Conservation (phyloP, 2,888 invertebrate species). For the Drosophila multiciliata region DNA sequence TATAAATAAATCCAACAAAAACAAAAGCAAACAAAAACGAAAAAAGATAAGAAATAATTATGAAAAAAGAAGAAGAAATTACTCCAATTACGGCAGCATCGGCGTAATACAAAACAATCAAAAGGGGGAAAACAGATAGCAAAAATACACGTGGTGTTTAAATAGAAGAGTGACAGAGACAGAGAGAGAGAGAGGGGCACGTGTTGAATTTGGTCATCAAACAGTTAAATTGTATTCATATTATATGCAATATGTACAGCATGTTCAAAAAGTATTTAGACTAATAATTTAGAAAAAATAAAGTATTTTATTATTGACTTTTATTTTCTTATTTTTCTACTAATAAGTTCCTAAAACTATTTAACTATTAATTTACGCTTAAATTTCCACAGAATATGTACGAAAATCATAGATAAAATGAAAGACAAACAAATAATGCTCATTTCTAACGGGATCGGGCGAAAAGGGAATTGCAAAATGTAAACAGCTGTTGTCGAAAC, state of each 20-base stretch:
- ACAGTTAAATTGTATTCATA: slow-evolving; percentile 13
- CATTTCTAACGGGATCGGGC: too few species aligned
- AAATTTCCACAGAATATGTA: too few species aligned
- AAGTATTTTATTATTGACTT: too few species aligned
- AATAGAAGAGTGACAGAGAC: background rate
- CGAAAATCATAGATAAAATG: too few species aligned
- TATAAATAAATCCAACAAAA: background rate
- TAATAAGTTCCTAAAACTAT: too few species aligned
- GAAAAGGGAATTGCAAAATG: too few species aligned
- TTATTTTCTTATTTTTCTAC: too few species aligned
- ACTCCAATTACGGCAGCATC: slow-evolving; percentile 49
- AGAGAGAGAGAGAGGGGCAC: background rate
- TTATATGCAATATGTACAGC: background rate
- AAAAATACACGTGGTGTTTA: background rate
- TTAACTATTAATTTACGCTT: too few species aligned
- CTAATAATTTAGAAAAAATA: too few species aligned
- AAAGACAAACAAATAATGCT: too few species aligned
- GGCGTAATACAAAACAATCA: slow-evolving; percentile 34
- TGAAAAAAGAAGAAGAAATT: slow-evolving; percentile 4
- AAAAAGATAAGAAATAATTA: slow-evolving; percentile 12
- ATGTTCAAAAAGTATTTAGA: too few species aligned
- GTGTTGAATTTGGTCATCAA: slow-evolving; percentile 51
- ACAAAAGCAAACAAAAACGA: background rate
- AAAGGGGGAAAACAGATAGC: background rate
- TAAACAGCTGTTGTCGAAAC: too few species aligned